Base-by-base conservation (phyloP, 1,140 invertebrate genomes). In the Pristionchus pacificus region DNA sequence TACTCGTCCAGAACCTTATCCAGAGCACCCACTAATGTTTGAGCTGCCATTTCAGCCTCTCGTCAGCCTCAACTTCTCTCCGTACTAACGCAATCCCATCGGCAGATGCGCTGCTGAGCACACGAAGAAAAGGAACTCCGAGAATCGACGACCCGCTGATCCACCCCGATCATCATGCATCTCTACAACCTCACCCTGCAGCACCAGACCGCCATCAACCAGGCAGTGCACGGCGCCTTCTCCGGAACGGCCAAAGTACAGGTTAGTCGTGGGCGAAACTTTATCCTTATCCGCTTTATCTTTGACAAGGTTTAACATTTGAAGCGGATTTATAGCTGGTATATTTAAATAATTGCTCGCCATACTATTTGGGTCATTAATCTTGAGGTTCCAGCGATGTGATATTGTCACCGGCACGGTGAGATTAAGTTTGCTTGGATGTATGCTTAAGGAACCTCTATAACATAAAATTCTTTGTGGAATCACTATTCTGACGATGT, bases 181-280 rank as follows among this genome's bases (percentile, higher is more conserved):
- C 87, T 99, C 60, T 99, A 99, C 86, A 98, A 98, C 86, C 87
- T 99, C 77, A 98, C 96, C 0, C 88, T 99, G 13, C 97, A 99
- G 87, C 89, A 92, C 83, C 92, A 93, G 29, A 95, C 95, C 58
- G 92, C 92, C 69, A 96, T 99, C 65, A 96, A 93, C 1, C 91
- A 94, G 88, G 95, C 96, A 1, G 91, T 97, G 14, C 95, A 98
- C 86, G 97, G 97, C 0, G 98, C 97, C 85, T 99, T 99, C 85
- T 95, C 94, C 57, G 97, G 96, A 0, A 91, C 91, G 29, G 75
- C 76, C 24, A 98, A 98, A 84, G 90, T 92, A 81, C 96, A 98
- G 85, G 97, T 98, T 85, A 1, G 60, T 69, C 67, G 27, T 57
- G 31, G 3, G 1, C 33, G 55, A 28, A 10, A 58, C 10, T 58